phyloP scores from a whole-genome alignment of 1,140 invertebrate species.

The Battus philenor region DNA sequence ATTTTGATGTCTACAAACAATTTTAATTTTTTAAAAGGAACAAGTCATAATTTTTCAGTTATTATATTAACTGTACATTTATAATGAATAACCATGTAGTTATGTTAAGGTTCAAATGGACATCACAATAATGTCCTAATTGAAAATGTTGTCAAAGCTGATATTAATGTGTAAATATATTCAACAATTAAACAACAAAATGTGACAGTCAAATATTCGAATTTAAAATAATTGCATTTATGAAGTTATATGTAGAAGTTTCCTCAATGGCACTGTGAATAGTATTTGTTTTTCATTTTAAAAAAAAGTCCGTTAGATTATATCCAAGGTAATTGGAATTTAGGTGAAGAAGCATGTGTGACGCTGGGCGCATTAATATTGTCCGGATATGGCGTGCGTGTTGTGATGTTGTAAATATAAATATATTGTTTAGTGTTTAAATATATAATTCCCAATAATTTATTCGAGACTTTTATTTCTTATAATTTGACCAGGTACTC shows the following conservation, averaged over 20 bases:
- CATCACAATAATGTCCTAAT: no score
- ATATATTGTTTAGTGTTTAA: slow-evolving; percentile 48
- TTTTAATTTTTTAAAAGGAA: no score
- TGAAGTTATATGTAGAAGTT: slow-evolving; percentile 12
- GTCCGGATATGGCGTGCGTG: slow-evolving; percentile 28
- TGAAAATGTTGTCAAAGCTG: no score
- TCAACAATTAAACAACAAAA: no score
- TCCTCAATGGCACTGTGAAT: slow-evolving; percentile 35
- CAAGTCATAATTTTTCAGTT: no score
- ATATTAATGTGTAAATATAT: no score
- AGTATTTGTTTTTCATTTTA: slow-evolving; percentile 35
- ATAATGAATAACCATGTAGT: no score
- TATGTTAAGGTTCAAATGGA: no score
- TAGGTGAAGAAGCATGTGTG: slow-evolving; percentile 32
- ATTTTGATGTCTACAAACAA: no score
- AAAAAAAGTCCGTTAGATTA: slow-evolving; percentile 14
- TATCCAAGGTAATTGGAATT: slow-evolving; percentile 6
- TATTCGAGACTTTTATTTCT: neutral
- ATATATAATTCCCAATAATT: slow-evolving; percentile 36
- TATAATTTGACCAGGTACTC: no score
- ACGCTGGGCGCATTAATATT: slow-evolving; percentile 37
- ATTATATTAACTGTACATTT: no score
- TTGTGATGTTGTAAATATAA: slow-evolving; percentile 50
- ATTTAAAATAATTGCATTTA: slow-evolving; percentile 7
- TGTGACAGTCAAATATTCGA: no score